phyloP scores from a whole-genome alignment of 2,113 vertebrate genomes.

The Plecturocebus donacophilus region DNA sequence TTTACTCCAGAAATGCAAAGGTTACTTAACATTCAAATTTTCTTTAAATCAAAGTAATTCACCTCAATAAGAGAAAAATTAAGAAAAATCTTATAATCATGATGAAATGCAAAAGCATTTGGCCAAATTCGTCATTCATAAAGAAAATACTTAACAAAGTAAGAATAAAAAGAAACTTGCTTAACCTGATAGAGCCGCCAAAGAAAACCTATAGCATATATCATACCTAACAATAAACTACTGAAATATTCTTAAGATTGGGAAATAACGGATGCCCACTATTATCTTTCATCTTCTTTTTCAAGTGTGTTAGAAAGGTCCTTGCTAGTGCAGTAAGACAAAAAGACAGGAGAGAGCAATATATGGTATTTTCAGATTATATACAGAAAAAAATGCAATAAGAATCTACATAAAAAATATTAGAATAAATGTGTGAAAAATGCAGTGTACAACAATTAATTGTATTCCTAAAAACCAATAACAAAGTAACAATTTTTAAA shows the following conservation, averaged over 20 bases:
- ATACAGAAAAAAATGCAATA: not conserved
- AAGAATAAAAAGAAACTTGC: not conserved
- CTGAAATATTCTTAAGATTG: not conserved
- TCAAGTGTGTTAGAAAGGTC: not conserved
- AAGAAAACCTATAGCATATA: not conserved
- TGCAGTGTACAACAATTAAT: not conserved
- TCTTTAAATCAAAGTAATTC: not conserved
- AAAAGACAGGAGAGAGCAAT: not conserved
- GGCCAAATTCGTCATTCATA: not conserved
- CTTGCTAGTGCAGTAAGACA: not conserved
- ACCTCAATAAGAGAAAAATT: not conserved
- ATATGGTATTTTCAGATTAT: not conserved
- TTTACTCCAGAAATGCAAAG: not conserved
- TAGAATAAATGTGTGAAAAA: not conserved
- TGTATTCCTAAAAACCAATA: not conserved
- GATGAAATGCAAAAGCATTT: not conserved
- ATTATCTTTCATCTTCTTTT: not conserved
- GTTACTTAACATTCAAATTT: not conserved
- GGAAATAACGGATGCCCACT: not conserved
- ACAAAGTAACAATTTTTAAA: not conserved
- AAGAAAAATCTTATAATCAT: not conserved
- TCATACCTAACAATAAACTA: not conserved
- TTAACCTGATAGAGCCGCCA: not conserved
- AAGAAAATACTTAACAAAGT: not conserved
- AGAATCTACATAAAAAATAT: not conserved